Percentiles rank a stretch among this genome's conserved stretches.
Conservation (phyloP, 2,888 invertebrate species). For the Macrophya annulata region DNA sequence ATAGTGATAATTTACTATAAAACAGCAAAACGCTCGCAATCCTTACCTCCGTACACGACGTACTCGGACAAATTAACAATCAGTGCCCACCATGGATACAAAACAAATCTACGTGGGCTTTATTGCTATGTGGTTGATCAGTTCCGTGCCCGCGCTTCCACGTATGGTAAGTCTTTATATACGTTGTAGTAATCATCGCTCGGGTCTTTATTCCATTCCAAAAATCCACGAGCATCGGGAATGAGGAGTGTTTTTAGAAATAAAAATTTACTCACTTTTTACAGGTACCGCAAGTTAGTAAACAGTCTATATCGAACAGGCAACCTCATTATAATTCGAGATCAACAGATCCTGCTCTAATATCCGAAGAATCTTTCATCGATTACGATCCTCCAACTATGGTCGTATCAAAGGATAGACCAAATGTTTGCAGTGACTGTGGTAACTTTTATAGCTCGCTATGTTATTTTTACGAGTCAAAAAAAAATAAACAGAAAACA, state of each 20-base stretch:
- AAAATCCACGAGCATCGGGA: neutral
- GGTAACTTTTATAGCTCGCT: slow-evolving; percentile 67
- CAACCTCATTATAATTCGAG: neutral
- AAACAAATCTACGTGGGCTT: slow-evolving; percentile 54
- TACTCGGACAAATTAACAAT: slow-evolving; percentile 63
- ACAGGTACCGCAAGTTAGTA: slow-evolving; percentile 62
- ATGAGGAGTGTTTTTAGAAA: neutral
- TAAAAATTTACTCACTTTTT: slow-evolving; percentile 32
- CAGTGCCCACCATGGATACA: slow-evolving; percentile 62
- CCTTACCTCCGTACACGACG: slow-evolving; percentile 73
- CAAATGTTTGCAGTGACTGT: slow-evolving; percentile 72
- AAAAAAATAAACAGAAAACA: neutral
- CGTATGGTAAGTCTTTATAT: slow-evolving; percentile 69
- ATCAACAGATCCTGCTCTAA: slow-evolving; percentile 40
- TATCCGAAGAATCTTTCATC: slow-evolving; percentile 67
- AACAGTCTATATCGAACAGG: slow-evolving; percentile 57
- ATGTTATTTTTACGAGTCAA: neutral
- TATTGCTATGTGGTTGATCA: slow-evolving; percentile 33
- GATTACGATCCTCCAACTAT: slow-evolving; percentile 64
- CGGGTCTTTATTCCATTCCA: neutral
- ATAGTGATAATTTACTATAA: slow-evolving; percentile 80
- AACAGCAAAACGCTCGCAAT: slow-evolving; percentile 76
- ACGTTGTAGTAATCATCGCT: neutral
- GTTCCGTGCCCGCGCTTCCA: slow-evolving; percentile 59
- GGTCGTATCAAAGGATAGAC: slow-evolving; percentile 63